Percentiles rank a stretch among this genome's conserved stretches.
Evolutionary conservation across 1,140 invertebrate genomes (phyloP).

Genomic region (Kradibia gibbosae): DNA sequence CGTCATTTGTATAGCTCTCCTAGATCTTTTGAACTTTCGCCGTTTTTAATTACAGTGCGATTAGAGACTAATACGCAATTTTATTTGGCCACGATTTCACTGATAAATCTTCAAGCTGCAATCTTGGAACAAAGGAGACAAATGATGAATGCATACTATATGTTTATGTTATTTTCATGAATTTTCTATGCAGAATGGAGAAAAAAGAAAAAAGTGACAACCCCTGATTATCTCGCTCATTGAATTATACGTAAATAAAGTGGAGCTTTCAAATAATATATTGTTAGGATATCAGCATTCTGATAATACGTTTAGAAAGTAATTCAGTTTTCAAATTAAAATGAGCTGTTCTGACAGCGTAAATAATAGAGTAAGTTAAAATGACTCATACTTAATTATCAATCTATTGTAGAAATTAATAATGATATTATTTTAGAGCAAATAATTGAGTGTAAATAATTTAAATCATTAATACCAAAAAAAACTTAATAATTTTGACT

Average conservation of each 20-base stretch:
- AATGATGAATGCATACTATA: no score
- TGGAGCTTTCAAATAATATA: no score
- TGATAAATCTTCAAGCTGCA: neutral
- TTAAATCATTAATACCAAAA: no score
- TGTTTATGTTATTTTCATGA: no score
- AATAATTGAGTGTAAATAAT: no score
- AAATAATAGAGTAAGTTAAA: neutral
- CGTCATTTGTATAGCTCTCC: neutral
- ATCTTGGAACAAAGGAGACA: neutral
- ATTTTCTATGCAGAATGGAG: no score
- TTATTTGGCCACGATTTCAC: neutral
- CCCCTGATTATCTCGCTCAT: no score
- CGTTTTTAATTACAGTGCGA: neutral
- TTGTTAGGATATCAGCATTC: neutral
- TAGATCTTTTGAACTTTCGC: neutral
- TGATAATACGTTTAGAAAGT: neutral
- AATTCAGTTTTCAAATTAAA: neutral
- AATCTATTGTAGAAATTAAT: neutral
- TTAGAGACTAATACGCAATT: neutral
- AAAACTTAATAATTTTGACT: no score
- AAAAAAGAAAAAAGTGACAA: no score
- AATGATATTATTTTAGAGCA: no score
- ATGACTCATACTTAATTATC: neutral
- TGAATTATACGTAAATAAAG: no score
- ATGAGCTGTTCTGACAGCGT: neutral